phyloP scores from a whole-genome alignment of 2,888 invertebrate genomes.

The Lasioglossum leucozonium region DNA sequence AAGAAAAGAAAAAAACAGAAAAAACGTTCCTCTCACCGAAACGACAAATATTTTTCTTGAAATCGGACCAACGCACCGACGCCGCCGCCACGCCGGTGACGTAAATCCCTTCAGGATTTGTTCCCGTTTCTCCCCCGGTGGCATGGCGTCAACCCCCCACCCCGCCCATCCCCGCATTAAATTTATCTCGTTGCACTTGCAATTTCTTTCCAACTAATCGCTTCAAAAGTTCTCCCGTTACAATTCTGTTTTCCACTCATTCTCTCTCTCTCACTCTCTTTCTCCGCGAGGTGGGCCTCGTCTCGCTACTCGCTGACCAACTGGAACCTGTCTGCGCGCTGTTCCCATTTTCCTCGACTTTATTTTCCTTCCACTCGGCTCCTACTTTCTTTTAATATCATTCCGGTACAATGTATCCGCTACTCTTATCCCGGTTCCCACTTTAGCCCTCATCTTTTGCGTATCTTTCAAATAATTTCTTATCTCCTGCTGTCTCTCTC shows the following conservation, averaged over 20 bases:
- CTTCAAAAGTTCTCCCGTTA: conserved; percentile 19
- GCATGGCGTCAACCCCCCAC: too few species aligned
- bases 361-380: not conserved
- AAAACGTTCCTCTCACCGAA: not conserved
- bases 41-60: not conserved
- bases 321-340: not conserved
- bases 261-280: not conserved
- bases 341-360: not conserved
- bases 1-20: too few species aligned
- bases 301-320: not conserved
- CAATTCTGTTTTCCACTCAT: not conserved
- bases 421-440: not conserved
- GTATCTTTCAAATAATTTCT: conserved; percentile 47
- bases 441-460: conserved; percentile 32
- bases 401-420: not conserved
- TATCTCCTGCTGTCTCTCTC: not conserved
- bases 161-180: not conserved
- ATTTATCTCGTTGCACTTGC: conserved; percentile 33
- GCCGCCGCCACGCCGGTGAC: not conserved
- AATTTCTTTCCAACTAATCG: conserved; percentile 34
- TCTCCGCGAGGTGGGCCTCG: not conserved
- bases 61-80: not conserved
- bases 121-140: conserved; percentile 1
- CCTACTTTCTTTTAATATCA: conserved; percentile 25
- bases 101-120: not conserved